phyloP scores from a whole-genome alignment of 2,797 vertebrate species.

The Jordanella pulchra region DNA sequence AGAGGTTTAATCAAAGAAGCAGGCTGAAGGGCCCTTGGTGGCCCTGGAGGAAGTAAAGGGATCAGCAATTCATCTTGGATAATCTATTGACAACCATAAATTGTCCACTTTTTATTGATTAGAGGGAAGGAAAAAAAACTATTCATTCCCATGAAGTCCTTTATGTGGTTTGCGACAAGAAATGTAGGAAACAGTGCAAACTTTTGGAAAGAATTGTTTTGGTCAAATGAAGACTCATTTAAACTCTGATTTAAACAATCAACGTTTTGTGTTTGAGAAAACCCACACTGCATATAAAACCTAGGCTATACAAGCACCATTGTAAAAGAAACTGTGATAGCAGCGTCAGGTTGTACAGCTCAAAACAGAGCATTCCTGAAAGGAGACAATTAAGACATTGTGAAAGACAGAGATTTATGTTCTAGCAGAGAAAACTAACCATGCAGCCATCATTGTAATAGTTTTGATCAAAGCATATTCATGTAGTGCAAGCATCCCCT shows the following conservation, averaged over 20 bases:
- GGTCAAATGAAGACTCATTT: too few relatives aligned
- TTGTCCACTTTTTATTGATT: not conserved
- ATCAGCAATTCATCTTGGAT: not conserved
- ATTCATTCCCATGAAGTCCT: too few relatives aligned
- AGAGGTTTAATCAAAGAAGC: not conserved
- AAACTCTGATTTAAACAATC: too few relatives aligned
- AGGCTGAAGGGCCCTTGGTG: not conserved
- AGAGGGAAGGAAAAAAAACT: not conserved
- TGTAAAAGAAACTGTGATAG: not conserved
- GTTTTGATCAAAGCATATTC: not conserved
- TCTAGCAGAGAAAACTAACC: not conserved
- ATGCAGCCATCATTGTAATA: not conserved
- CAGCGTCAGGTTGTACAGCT: not conserved
- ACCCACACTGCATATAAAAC: too few relatives aligned
- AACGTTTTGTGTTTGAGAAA: too few relatives aligned
- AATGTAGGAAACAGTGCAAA: too few relatives aligned
- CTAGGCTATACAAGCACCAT: not conserved
- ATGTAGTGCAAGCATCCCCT: too few relatives aligned
- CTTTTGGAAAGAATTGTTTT: too few relatives aligned
- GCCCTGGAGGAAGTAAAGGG: not conserved
- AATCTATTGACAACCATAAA: not conserved
- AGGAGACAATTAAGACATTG: not conserved
- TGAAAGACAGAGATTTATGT: not conserved
- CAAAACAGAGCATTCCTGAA: not conserved
- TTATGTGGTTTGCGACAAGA: too few relatives aligned